Base-by-base conservation (phyloP, 23 tunicate genomes). In the Oikopleura dioica region DNA sequence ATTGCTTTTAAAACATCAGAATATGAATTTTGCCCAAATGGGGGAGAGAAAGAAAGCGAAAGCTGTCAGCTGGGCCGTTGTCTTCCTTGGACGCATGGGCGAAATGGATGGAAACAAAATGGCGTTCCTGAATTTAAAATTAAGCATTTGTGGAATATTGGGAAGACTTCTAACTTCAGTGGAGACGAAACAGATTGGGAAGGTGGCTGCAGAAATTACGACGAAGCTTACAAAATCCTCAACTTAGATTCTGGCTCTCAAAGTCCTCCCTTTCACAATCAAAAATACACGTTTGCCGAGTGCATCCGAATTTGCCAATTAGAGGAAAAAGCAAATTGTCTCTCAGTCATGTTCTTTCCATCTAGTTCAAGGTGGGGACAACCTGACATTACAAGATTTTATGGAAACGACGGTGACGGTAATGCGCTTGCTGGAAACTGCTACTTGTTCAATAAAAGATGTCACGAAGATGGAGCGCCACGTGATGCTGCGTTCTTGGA, bases 251-350 rank as follows among this genome's bases (percentile, higher is more conserved):
- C 30, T 63, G 72, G 72, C 29, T 12, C 16, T 31, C n/a, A n/a
- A n/a, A n/a, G n/a, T n/a, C n/a, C n/a, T n/a, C n/a, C n/a, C n/a
- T 63, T 63, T 63, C 72, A 63, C 26, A 63, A 63, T 28, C 32
- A 23, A 63, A 24, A 31, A 24, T 2, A 4, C 26, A 63, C 72
- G 33, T 63, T 63, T 63, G 72, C 72, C 72, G 72, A 63, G 26
- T 63, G 72, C 33, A 23, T 63, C 5, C 30, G 72, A 63, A 31
- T 63, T 24, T 63, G 72, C 72, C 72, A 63, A 28, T 2, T 28
- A 2, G 72, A 63, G 5, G 72, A 63, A 63, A 63, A 63, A 63
- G 33, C 16, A 16, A 28, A 63, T 28, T 63, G 72, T 28, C 72
- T 63, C 29, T 63, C 72, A 28, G 72, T 63, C 72, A 63, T 31